Evolutionary conservation across 2,888 invertebrate species (phyloP).

Genomic region (Lepetodrilus schrolli): DNA sequence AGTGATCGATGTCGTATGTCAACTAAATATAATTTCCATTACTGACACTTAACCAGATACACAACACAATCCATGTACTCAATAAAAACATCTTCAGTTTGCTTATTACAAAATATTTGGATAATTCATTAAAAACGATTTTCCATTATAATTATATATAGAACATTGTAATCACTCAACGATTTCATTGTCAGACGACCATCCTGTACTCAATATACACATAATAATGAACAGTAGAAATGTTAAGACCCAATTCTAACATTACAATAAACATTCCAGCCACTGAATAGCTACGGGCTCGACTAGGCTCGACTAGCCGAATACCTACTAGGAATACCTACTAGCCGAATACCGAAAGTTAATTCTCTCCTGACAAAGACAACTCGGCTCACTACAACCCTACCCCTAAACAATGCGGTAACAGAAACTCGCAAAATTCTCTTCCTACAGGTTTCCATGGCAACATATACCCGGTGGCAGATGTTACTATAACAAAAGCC

Average conservation of each 20-base stretch:
- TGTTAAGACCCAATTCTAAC: neutral
- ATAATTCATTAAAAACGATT: too few species aligned
- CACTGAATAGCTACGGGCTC: neutral
- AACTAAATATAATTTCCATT: too few species aligned
- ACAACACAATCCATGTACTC: too few species aligned
- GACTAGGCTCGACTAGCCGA: neutral
- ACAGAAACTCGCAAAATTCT: neutral
- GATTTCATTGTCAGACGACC: too few species aligned
- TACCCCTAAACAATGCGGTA: neutral
- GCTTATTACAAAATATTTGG: too few species aligned
- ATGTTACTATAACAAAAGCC: constrained; percentile 15
- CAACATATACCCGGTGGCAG: constrained; percentile 11
- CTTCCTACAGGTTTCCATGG: constrained; percentile 10
- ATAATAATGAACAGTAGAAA: too few species aligned
- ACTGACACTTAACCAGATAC: too few species aligned
- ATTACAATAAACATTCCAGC: neutral
- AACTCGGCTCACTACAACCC: neutral
- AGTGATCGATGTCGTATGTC: too few species aligned
- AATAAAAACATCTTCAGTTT: too few species aligned
- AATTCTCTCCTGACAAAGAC: neutral
- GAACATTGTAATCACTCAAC: too few species aligned
- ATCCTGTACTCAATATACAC: too few species aligned
- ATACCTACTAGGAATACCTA: neutral
- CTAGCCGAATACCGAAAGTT: neutral
- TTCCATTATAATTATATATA: too few species aligned